A percentile compares a stretch with the other conserved stretches of the same genome.
Conservation (phyloP, 2,113 vertebrate genomes). For the Tragelaphus scriptus region DNA sequence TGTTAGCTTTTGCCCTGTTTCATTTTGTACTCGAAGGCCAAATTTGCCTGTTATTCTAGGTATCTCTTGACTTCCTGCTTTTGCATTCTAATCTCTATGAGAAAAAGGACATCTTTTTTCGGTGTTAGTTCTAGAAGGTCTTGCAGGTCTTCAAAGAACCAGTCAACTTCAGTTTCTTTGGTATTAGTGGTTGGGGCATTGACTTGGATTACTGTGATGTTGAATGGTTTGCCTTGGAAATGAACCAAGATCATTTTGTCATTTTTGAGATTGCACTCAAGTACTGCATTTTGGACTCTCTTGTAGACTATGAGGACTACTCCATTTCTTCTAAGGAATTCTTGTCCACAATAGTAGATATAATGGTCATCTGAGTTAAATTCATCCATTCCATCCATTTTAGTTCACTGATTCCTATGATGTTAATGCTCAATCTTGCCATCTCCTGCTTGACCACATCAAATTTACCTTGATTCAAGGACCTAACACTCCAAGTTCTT, state of each 20-base stretch:
- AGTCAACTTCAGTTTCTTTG: background rate
- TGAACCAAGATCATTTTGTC: background rate
- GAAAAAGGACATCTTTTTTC: background rate
- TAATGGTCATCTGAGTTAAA: background rate
- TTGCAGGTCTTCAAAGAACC: background rate
- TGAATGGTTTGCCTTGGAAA: background rate
- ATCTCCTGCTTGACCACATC: background rate
- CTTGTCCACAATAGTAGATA: background rate
- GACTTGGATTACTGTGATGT: background rate
- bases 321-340: background rate
- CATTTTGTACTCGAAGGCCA: background rate
- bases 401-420: background rate
- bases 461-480: background rate
- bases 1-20: background rate
- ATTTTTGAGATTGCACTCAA: background rate
- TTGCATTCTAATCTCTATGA: background rate
- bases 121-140: background rate
- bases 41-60: background rate
- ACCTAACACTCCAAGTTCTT: background rate
- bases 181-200: background rate
- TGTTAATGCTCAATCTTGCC: background rate
- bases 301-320: background rate
- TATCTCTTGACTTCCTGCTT: background rate
- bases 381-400: background rate
- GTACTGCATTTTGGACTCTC: background rate